phyloP scores from a whole-genome alignment of 2,797 vertebrate genomes.

The Adelosebastes latens region DNA sequence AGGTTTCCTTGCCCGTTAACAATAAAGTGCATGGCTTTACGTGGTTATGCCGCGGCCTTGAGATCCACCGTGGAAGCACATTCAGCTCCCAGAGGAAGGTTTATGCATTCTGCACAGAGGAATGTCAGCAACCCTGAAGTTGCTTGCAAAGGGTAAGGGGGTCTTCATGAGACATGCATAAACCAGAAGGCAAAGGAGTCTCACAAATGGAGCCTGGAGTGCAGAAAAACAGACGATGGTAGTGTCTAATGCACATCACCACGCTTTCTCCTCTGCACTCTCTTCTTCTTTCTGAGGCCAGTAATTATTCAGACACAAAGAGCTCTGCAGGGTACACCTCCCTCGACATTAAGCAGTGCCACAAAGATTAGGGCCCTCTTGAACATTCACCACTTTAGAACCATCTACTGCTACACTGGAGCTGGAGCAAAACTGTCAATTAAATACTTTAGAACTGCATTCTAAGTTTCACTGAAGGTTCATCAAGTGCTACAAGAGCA shows the following conservation, averaged over 20 bases:
- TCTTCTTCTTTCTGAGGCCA: slow-evolving; percentile 55
- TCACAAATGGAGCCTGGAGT: slow-evolving; percentile 37
- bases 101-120: slow-evolving; percentile 65
- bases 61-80: slow-evolving; percentile 53
- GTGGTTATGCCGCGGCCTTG: slow-evolving; percentile 44
- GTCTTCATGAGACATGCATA: slow-evolving; percentile 51
- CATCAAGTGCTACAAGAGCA: neutral
- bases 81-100: slow-evolving; percentile 59
- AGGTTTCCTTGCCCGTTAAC: slow-evolving; percentile 50
- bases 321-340: slow-evolving; percentile 55
- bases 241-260: slow-evolving; percentile 53
- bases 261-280: slow-evolving; percentile 36
- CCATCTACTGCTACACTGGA: neutral
- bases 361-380: slow-evolving; percentile 40
- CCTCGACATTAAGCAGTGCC: slow-evolving; percentile 37
- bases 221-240: slow-evolving; percentile 35
- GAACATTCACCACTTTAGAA: slow-evolving; percentile 12
- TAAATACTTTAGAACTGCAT: neutral
- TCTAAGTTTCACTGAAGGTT: neutral
- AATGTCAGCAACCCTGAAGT: slow-evolving; percentile 59
- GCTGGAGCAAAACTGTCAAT: slow-evolving; percentile 11
- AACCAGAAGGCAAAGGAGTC: slow-evolving; percentile 46
- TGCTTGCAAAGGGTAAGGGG: slow-evolving; percentile 44
- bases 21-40: slow-evolving; percentile 54
- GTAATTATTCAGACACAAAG: slow-evolving; percentile 76